Evolutionary conservation across 1,140 invertebrate species (phyloP), one percentile per base, ranked within the genome.

Genomic region (Calycopis cecrops): DNA sequence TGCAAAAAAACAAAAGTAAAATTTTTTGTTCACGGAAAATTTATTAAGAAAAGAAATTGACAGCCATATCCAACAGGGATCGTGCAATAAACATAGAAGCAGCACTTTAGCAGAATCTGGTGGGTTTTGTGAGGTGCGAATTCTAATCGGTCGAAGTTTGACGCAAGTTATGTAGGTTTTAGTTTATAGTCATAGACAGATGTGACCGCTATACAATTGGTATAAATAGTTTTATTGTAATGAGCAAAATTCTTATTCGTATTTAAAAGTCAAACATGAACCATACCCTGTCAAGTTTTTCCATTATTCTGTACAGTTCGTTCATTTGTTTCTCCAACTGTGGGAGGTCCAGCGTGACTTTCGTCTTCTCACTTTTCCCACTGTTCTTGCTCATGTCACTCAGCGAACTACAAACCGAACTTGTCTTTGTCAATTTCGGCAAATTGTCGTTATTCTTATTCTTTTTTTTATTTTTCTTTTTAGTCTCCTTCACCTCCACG

Each of bases 401-500:
- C 9, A 76, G 18, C 1, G 83, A 84, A 17, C 76, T 83, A 59
- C 81, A 81, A 35, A 79, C 73, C 1, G 67, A 71, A 57, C 67
- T 63, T 21, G 64, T 57, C 51, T 73, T 71, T 33, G 61, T 73
- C 50, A 71, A 52, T 42, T 71, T 79, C 4, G 63, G 56, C n/a
- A 49, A 64, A 9, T 70, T 64, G 8, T 63, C 62, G 9, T 42
- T 49, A 21, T 67, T 60, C n/a, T 52, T 63, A 17, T 74, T 72
- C 10, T 73, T 73, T 18, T 67, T 69, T 48, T 60, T 73, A 35
- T 69, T 77, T 54, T 63, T 71, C 38, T 64, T 74, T 33, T 67
- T 69, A 14, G 67, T 48, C 18, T 58, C 58, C 17, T 60, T 59
- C 7, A 59, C 55, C 48, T 55, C 47, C 4, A 37, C 17, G 14